These are phyloP conservation scores for Aleiodes testaceus DNA, from an alignment of 2,888 invertebrate species.

Conservation along the genomic window DNA sequence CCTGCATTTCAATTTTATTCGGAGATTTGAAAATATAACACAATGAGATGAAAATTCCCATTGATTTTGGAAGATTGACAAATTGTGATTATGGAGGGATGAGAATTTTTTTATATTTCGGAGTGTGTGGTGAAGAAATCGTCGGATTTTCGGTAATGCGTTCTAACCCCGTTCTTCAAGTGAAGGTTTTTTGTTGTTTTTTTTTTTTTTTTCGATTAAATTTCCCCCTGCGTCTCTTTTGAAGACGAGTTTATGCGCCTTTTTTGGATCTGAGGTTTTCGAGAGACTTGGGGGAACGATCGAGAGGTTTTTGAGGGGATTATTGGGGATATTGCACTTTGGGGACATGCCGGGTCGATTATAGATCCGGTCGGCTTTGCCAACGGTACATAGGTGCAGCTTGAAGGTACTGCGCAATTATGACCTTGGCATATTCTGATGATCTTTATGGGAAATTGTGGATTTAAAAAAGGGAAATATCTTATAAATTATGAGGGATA, in stretches of 20 bases:
- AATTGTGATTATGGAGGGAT: too few relatives aligned
- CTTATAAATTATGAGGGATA: too few relatives aligned
- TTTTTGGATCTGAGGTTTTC: neutral
- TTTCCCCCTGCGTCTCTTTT: too few relatives aligned
- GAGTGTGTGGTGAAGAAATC: too few relatives aligned
- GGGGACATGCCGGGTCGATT: constrained; percentile 41
- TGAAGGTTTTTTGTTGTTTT: too few relatives aligned
- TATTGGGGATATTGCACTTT: constrained; percentile 7
- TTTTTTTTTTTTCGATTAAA: too few relatives aligned
- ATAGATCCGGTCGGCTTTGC: constrained; percentile 39
- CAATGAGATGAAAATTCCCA: neutral
- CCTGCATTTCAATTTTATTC: constrained; percentile 7
- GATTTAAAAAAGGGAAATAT: too few relatives aligned
- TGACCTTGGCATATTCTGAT: constrained; percentile 44
- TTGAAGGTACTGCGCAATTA: constrained; percentile 49
- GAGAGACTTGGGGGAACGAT: neutral
- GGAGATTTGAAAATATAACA: neutral
- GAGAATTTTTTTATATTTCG: too few relatives aligned
- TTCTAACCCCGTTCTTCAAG: too few relatives aligned
- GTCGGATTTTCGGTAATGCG: too few relatives aligned
- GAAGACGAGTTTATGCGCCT: too few relatives aligned
- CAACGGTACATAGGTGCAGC: constrained; percentile 31
- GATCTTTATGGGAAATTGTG: neutral
- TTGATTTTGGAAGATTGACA: neutral
- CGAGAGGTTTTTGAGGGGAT: neutral